Conservation (phyloP, 1,140 invertebrate species). For the Platorchestia sp. region DNA sequence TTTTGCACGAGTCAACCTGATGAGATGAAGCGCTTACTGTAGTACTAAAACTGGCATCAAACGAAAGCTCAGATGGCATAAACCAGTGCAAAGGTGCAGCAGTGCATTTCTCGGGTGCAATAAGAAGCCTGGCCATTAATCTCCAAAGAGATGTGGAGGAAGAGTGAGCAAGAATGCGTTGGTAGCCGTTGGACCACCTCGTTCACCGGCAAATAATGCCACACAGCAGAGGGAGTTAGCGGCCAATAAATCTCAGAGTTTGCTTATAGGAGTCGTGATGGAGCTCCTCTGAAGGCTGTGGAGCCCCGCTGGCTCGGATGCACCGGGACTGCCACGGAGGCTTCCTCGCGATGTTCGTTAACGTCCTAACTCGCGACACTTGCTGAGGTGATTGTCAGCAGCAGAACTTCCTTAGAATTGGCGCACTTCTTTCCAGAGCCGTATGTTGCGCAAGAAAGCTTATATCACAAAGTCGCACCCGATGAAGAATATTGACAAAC, state of each 20-base stretch:
- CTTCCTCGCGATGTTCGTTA: not conserved
- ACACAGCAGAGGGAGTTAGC: not conserved
- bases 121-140: not conserved
- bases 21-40: too few species aligned
- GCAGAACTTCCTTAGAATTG: not conserved
- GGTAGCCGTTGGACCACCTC: not conserved
- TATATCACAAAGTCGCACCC: not conserved
- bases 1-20: too few species aligned
- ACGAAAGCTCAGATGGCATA: too few species aligned
- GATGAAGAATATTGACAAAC: not conserved
- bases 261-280: conserved; percentile 20
- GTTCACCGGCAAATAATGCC: not conserved
- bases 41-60: too few species aligned
- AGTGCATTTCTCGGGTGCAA: not conserved
- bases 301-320: not conserved
- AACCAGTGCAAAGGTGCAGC: not conserved
- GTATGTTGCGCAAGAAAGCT: not conserved
- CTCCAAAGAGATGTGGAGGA: not conserved
- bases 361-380: not conserved
- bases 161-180: not conserved
- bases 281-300: not conserved
- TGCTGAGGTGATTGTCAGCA: not conserved
- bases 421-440: not conserved
- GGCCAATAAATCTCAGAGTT: conserved; percentile 32
- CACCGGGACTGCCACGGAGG: not conserved